Evolutionary conservation across 2,888 invertebrate genomes (phyloP).

Genomic region (Cheiracanthium punctorium): DNA sequence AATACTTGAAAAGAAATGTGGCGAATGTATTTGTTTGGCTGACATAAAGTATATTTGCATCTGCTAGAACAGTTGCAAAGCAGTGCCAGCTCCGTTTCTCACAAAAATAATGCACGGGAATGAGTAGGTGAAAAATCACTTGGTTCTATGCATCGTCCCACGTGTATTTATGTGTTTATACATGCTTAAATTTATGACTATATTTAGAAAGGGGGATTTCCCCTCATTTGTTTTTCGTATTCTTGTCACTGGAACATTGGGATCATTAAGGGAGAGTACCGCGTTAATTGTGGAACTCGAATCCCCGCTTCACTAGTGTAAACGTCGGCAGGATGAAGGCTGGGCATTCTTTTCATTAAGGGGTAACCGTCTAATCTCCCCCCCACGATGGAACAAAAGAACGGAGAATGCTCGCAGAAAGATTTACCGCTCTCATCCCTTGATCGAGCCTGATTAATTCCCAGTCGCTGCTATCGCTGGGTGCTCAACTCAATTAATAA

Average conservation of each 20-base stretch:
- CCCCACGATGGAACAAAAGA: constrained; percentile 48
- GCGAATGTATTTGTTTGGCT: too few species aligned
- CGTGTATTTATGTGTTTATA: not conserved
- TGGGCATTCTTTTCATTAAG: constrained; percentile 63
- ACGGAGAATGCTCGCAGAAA: constrained; percentile 45
- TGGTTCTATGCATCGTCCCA: too few species aligned
- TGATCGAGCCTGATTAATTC: constrained; percentile 66
- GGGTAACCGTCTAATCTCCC: constrained; percentile 25
- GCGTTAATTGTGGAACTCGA: constrained; percentile 59
- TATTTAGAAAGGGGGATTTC: constrained; percentile 22
- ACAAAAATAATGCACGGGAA: too few species aligned
- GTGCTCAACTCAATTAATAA: constrained; percentile 63
- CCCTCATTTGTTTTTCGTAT: constrained; percentile 18
- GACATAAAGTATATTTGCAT: too few species aligned
- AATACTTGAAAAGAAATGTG: too few species aligned
- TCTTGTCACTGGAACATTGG: constrained; percentile 38
- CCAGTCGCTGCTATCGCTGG: constrained; percentile 42
- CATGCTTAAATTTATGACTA: constrained; percentile 13
- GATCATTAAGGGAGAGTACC: constrained; percentile 57
- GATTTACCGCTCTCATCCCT: constrained; percentile 61
- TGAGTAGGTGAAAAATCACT: too few species aligned
- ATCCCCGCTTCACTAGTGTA: constrained; percentile 46
- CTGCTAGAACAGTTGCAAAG: too few species aligned
- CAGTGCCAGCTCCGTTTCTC: too few species aligned
- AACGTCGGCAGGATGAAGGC: constrained; percentile 56